A percentile compares a stretch with the other conserved stretches of the same genome.
Conservation (phyloP, 2,797 vertebrate species). For the Synanceia verrucosa region DNA sequence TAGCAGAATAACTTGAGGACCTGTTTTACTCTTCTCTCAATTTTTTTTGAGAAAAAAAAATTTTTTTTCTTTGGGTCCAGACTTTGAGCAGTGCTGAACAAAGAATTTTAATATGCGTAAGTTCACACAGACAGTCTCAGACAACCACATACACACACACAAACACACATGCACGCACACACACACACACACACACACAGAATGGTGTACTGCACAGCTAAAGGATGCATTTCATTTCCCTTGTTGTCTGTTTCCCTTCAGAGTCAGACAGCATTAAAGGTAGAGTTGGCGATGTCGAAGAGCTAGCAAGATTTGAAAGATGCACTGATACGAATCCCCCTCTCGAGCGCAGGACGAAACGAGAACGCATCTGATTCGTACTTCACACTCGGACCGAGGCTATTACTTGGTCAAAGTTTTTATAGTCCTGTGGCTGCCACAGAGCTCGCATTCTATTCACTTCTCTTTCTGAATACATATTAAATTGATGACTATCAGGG, state of each 20-base stretch:
- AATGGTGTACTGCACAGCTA: constrained; percentile 3
- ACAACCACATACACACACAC: constrained; percentile 7
- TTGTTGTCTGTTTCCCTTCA: constrained; percentile 4
- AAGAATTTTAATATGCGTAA: constrained; percentile 25
- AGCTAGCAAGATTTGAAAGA: too few species aligned
- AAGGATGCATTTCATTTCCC: constrained; percentile 22
- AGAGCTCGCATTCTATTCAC: too few species aligned
- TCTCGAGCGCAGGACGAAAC: too few species aligned
- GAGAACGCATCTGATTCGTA: too few species aligned
- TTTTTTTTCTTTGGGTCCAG: constrained; percentile 36
- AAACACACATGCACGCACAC: constrained; percentile 19
- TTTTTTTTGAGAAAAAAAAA: too few species aligned
- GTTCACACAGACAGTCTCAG: constrained; percentile 29
- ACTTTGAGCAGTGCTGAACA: constrained; percentile 22
- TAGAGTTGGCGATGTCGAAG: too few species aligned
- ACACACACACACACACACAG: constrained; percentile 22
- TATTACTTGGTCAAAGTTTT: too few species aligned
- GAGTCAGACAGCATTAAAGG: constrained; percentile 7
- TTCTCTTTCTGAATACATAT: too few species aligned
- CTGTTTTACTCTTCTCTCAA: constrained; percentile 32
- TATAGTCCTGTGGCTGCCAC: too few species aligned
- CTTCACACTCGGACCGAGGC: too few species aligned
- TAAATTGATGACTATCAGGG: too few species aligned
- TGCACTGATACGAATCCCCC: too few species aligned
- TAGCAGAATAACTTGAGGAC: constrained; percentile 55